Percentiles rank a stretch among this genome's conserved stretches.
Evolutionary conservation across 2,888 invertebrate genomes (phyloP).

Genomic region (Priocnemis perturbator): DNA sequence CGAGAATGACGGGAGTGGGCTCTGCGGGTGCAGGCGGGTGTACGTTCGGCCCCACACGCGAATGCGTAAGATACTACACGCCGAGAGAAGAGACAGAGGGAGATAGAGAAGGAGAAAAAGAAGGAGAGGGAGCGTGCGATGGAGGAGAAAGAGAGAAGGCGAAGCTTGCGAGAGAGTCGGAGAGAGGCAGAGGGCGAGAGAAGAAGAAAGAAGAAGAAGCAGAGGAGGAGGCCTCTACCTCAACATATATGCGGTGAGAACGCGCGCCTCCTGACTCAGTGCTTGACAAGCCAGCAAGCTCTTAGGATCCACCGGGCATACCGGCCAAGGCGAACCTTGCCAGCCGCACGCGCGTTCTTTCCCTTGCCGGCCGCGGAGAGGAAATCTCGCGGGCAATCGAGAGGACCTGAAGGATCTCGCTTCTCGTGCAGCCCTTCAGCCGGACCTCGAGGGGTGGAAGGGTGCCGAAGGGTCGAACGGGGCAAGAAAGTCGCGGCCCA

Average conservation of each 20-base stretch:
- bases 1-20: conserved; percentile 4
- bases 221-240: conserved; percentile 67
- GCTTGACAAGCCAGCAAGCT: conserved; percentile 74
- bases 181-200: conserved; percentile 35
- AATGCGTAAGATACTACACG: conserved; percentile 64
- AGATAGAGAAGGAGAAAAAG: conserved; percentile 36
- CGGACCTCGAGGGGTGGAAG: too few relatives aligned
- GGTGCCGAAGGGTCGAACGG: too few relatives aligned
- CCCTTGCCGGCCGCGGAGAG: too few relatives aligned
- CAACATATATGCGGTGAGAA: conserved; percentile 73
- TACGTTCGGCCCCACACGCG: conserved; percentile 44
- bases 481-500: too few relatives aligned
- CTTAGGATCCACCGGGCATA: conserved; percentile 64
- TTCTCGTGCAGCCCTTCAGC: too few relatives aligned
- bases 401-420: too few relatives aligned
- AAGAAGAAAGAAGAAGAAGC: conserved; percentile 46
- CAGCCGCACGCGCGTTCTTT: too few relatives aligned
- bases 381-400: too few relatives aligned
- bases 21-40: neutral
- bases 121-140: conserved; percentile 16
- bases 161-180: conserved; percentile 30
- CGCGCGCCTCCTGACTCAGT: conserved; percentile 73
- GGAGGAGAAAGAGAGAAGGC: conserved; percentile 28
- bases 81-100: conserved; percentile 16
- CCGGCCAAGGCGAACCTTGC: neutral